Conservation (phyloP, 2,113 vertebrate species). For the Dasyornis broadbenti region DNA sequence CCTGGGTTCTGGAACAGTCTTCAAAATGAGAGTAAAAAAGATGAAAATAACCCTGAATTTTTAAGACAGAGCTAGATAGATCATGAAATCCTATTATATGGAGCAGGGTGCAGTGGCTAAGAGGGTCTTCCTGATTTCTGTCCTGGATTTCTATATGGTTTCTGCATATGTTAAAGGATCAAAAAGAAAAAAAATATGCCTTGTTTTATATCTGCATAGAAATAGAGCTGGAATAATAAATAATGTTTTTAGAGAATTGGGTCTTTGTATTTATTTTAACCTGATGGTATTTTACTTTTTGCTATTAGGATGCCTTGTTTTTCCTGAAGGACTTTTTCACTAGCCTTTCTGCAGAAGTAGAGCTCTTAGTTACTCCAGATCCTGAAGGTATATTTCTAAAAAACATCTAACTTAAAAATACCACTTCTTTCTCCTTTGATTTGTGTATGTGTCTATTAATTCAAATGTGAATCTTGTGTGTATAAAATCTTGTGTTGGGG, state of each 20-base stretch:
- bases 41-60: not conserved
- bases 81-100: not conserved
- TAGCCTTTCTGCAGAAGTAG: constrained; percentile 91
- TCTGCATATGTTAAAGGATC: not conserved
- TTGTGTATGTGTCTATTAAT: not conserved
- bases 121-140: not conserved
- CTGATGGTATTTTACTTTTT: not conserved
- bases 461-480: not conserved
- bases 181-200: not conserved
- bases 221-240: not conserved
- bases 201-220: not conserved
- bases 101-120: not conserved
- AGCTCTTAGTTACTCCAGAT: constrained; percentile 87
- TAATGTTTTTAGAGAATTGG: not conserved
- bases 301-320: constrained; percentile 90
- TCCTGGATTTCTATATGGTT: not conserved
- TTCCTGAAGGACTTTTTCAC: constrained; percentile 98
- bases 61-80: not conserved
- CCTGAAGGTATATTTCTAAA: constrained; percentile 83
- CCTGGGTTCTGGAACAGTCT: not conserved
- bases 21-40: not conserved
- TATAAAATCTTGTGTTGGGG: not conserved
- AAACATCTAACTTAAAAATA: not conserved
- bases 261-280: not conserved
- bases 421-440: not conserved